A percentile compares a stretch with the other conserved stretches of the same genome.
Evolutionary conservation across 1,140 invertebrate species (phyloP).

Genomic region (Spodoptera frugiperda): DNA sequence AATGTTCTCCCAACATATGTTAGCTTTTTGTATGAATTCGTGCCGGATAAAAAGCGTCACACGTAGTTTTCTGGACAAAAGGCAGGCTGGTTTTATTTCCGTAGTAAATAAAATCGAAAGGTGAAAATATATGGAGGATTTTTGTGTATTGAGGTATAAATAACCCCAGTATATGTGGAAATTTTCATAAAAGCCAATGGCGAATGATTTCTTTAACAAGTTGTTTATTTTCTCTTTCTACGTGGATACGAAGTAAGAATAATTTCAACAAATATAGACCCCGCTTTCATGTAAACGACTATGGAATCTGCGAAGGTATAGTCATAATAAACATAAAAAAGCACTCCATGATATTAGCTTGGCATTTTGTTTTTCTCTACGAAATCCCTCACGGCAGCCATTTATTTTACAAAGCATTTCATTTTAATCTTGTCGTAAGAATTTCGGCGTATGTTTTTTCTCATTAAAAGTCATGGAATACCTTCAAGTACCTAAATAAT

Average conservation of each 20-base stretch:
- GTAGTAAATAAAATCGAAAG: background rate
- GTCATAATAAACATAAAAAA: conserved; percentile 1
- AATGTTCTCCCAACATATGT: conserved; percentile 19
- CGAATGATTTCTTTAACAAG: too few species aligned
- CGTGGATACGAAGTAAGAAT: too few species aligned
- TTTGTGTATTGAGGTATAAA: background rate
- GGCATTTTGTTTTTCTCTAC: conserved; percentile 28
- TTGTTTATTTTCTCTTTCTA: too few species aligned
- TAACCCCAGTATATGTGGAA: too few species aligned
- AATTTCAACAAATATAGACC: too few species aligned
- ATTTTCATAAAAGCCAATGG: too few species aligned
- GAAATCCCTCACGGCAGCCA: conserved; percentile 25
- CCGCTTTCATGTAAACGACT: too few species aligned
- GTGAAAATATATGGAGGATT: background rate
- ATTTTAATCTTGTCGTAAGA: conserved; percentile 38
- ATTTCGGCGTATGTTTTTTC: conserved; percentile 27
- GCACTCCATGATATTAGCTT: background rate
- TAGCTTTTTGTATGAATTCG: conserved; percentile 7
- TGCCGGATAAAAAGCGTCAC: conserved; percentile 32
- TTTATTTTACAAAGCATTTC: conserved; percentile 36
- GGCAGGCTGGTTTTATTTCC: conserved; percentile 1
- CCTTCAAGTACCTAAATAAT: conserved; percentile 22
- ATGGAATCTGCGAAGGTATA: too few species aligned
- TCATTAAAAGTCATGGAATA: conserved; percentile 43
- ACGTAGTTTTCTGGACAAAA: conserved; percentile 13